These are phyloP conservation scores for Coenonympha glycerion DNA, from an alignment of 2,888 invertebrate species.

Conservation along the genomic window DNA sequence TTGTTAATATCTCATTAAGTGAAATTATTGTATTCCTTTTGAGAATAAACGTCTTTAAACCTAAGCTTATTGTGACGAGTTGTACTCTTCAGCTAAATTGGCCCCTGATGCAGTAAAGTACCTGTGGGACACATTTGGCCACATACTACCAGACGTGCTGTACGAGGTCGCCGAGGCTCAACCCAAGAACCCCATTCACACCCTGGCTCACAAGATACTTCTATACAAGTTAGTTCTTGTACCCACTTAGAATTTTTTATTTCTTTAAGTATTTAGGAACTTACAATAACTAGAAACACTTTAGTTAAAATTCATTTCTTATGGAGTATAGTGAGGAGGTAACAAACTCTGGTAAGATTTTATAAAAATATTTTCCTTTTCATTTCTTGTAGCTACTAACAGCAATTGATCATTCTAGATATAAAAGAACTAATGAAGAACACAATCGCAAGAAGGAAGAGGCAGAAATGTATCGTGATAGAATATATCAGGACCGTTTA, in stretches of 20 bases:
- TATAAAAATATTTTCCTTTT: too few species aligned
- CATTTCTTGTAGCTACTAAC: too few species aligned
- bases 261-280: too few species aligned
- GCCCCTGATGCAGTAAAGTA: conserved; percentile 44
- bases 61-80: too few species aligned
- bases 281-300: not conserved
- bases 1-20: too few species aligned
- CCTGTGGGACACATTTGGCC: conserved; percentile 53
- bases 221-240: conserved; percentile 45
- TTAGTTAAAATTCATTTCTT: not conserved
- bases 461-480: conserved; percentile 38
- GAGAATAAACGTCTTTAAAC: too few species aligned
- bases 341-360: not conserved
- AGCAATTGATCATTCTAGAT: conserved; percentile 33
- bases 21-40: too few species aligned
- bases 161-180: conserved; percentile 37
- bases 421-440: conserved; percentile 35
- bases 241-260: too few species aligned
- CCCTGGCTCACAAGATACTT: conserved; percentile 51
- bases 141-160: conserved; percentile 48
- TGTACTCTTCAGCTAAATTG: conserved; percentile 43
- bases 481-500: conserved; percentile 39
- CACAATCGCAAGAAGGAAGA: conserved; percentile 32
- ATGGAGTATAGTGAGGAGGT: too few species aligned
- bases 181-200: conserved; percentile 57